A percentile compares a stretch with the other conserved stretches of the same genome.
Conservation (phyloP, 2,113 vertebrate genomes). For the Myrmecobius fasciatus region DNA sequence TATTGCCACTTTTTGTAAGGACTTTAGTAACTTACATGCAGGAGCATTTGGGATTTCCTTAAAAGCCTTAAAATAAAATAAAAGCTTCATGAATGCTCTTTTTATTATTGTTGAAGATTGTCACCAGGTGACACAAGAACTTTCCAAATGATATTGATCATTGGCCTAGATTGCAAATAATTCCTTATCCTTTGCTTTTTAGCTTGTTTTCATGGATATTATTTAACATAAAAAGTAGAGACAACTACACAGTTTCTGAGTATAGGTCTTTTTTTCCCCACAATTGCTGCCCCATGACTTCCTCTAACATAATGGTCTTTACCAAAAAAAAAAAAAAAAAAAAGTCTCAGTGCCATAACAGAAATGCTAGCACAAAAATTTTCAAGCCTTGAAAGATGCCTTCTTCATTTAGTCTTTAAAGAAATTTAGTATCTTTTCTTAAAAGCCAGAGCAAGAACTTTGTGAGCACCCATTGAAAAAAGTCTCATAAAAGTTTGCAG, state of each 20-base stretch:
- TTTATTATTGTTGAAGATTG: not conserved
- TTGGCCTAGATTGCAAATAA: not conserved
- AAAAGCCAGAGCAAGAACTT: not conserved
- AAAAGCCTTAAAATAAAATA: not conserved
- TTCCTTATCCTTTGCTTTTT: not conserved
- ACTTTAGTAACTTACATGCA: conserved; percentile 30
- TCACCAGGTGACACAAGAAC: not conserved
- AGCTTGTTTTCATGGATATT: not conserved
- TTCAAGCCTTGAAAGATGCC: not conserved
- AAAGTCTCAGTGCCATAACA: not conserved
- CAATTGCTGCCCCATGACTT: not conserved
- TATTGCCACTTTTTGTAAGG: conserved; percentile 55
- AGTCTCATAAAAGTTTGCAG: not conserved
- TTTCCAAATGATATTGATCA: not conserved
- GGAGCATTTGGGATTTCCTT: conserved; percentile 63
- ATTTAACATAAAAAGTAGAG: not conserved
- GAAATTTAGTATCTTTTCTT: not conserved
- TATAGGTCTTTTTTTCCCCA: not conserved
- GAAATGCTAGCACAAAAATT: not conserved
- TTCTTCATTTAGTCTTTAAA: not conserved
- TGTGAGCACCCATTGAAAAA: not conserved
- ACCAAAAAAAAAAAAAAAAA: not conserved
- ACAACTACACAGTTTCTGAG: not conserved
- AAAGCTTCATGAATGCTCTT: not conserved
- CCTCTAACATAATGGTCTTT: not conserved